Conservation (phyloP, 2,113 vertebrate species). For the Myxocyprinus asiaticus region DNA sequence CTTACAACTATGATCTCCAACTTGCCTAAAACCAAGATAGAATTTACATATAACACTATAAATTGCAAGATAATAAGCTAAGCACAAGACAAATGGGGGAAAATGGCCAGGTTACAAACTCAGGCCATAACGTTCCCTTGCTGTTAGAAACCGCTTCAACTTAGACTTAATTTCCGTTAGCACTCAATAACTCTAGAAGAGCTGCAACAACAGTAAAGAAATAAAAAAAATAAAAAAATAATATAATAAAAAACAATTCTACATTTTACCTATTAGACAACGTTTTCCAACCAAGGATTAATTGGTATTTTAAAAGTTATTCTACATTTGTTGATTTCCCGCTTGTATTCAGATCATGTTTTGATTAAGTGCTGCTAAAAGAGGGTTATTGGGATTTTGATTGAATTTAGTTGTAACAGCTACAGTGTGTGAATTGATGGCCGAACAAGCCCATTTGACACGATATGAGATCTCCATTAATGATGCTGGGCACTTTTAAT, state of each 20-base stretch:
- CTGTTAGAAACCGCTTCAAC: not conserved
- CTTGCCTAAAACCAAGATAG: not conserved
- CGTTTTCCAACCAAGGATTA: not conserved
- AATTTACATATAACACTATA: slow-evolving; percentile 42
- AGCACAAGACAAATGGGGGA: slow-evolving; percentile 27
- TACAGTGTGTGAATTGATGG: slow-evolving; percentile 53
- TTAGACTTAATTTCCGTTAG: not conserved
- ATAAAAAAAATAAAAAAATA: no score
- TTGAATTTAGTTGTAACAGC: slow-evolving; percentile 32
- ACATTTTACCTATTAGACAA: not conserved
- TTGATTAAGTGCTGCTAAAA: slow-evolving; percentile 17
- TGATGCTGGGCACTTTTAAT: slow-evolving; percentile 62
- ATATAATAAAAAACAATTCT: no score
- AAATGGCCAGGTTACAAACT: not conserved
- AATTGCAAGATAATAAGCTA: slow-evolving; percentile 28
- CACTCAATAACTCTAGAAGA: no score
- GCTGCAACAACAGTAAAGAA: not conserved
- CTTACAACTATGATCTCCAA: not conserved
- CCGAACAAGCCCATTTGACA: slow-evolving; percentile 57
- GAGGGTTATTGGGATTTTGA: slow-evolving; percentile 32
- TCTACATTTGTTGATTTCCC: slow-evolving; percentile 41
- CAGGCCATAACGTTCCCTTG: not conserved
- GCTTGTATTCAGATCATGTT: slow-evolving; percentile 5
- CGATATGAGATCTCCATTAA: slow-evolving; percentile 61
- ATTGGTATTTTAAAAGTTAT: not conserved